These are phyloP conservation scores for Bradypodion pumilum DNA, from an alignment of 2,797 vertebrate genomes.

Conservation along the genomic window DNA sequence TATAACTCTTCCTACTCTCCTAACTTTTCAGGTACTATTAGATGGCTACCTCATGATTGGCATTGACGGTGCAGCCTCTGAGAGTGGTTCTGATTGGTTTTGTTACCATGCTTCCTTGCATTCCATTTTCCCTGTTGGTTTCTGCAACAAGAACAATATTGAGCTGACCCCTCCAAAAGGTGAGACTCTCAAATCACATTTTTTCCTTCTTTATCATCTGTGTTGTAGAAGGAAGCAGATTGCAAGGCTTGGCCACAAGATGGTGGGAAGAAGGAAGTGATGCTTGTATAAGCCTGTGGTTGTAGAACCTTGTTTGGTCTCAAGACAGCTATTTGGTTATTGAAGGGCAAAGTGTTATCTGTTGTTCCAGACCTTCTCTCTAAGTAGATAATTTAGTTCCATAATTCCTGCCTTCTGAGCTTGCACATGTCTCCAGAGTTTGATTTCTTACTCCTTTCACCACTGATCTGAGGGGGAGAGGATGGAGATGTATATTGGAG, in stretches of 20 bases:
- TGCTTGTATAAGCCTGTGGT: slow-evolving; percentile 23
- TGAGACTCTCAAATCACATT: slow-evolving; percentile 37
- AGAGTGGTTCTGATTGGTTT: slow-evolving; percentile 87
- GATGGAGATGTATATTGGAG: neutral
- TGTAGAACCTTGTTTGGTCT: neutral
- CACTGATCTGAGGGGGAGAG: neutral
- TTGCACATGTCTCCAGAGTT: neutral
- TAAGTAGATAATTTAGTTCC: neutral
- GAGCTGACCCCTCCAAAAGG: slow-evolving; percentile 82
- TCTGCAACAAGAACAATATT: slow-evolving; percentile 88
- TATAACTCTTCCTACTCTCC: neutral
- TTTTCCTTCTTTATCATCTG: neutral
- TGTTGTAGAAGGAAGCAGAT: neutral
- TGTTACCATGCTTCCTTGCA: slow-evolving; percentile 95
- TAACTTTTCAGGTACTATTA: slow-evolving; percentile 84
- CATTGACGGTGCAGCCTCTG: slow-evolving; percentile 83
- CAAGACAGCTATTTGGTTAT: neutral
- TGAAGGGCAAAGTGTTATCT: neutral
- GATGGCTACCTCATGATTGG: slow-evolving; percentile 95
- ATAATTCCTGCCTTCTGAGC: neutral
- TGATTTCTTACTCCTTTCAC: neutral
- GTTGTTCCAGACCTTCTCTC: neutral
- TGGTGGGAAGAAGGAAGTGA: neutral
- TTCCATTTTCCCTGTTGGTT: slow-evolving; percentile 86
- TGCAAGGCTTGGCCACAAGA: neutral